These are phyloP conservation scores for Eupeodes latifasciatus DNA, from an alignment of 2,888 invertebrate species.

Conservation along the genomic window DNA sequence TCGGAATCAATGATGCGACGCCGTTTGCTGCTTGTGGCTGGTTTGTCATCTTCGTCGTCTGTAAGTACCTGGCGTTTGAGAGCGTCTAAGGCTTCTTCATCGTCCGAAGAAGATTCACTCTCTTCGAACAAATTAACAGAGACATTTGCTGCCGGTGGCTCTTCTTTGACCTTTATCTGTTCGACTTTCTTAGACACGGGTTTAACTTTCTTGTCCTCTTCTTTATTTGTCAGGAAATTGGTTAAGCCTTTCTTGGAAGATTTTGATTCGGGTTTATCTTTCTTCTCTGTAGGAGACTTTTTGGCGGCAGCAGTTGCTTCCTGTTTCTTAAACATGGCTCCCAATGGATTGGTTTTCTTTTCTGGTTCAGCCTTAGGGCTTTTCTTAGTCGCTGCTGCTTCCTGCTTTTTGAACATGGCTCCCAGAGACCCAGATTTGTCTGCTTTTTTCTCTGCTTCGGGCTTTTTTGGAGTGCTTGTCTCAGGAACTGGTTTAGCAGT, in stretches of 20 bases:
- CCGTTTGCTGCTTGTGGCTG: conserved; percentile 78
- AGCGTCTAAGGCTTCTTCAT: conserved; percentile 81
- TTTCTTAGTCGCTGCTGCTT: conserved; percentile 46
- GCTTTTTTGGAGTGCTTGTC: conserved; percentile 40
- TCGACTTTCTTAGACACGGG: conserved; percentile 75
- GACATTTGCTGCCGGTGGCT: conserved; percentile 75
- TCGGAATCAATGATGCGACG: conserved; percentile 82
- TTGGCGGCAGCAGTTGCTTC: conserved; percentile 44
- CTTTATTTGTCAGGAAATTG: conserved; percentile 77
- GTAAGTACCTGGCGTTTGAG: conserved; percentile 79
- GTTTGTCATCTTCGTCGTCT: conserved; percentile 77
- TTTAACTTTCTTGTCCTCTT: conserved; percentile 57
- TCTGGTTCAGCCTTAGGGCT: conserved; percentile 33
- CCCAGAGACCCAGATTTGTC: conserved; percentile 8
- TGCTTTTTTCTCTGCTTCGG: conserved; percentile 24
- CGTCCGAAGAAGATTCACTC: conserved; percentile 80
- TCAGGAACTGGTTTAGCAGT: conserved; percentile 54
- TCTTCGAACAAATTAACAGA: conserved; percentile 80
- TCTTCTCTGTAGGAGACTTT: conserved; percentile 31
- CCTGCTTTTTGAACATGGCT: conserved; percentile 33
- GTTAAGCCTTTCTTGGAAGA: conserved; percentile 79
- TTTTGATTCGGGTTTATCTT: conserved; percentile 65
- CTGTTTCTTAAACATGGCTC: conserved; percentile 63
- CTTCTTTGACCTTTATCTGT: conserved; percentile 43
- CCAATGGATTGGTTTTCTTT: conserved; percentile 34